A percentile compares a stretch with the other conserved stretches of the same genome.
Conservation (phyloP, 2,888 invertebrate species). For the Plusia festucae region DNA sequence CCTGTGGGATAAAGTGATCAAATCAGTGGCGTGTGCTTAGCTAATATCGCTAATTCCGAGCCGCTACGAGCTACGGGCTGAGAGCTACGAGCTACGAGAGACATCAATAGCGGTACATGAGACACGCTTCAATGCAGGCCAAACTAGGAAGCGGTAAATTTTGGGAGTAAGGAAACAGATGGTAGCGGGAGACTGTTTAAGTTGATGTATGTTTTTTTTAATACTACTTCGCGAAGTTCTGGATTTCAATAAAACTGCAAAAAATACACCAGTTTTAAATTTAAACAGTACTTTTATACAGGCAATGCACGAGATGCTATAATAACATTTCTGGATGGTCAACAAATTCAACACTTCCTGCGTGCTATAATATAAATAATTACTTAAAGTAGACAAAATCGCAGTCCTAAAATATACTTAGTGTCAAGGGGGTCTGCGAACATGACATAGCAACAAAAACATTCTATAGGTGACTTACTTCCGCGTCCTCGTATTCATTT, state of each 20-base stretch:
- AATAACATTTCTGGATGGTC: no score
- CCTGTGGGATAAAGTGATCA: constrained; percentile 11
- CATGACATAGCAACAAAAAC: not conserved
- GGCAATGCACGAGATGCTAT: no score
- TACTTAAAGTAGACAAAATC: no score
- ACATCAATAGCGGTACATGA: constrained; percentile 31
- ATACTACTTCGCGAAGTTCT: no score
- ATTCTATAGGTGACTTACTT: not conserved
- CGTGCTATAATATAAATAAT: no score
- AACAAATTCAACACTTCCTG: no score
- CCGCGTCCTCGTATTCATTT: not conserved
- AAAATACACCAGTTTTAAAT: no score
- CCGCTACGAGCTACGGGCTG: constrained; percentile 39
- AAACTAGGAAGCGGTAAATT: constrained; percentile 23
- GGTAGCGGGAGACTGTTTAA: not conserved
- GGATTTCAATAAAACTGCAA: no score
- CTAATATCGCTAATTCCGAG: constrained; percentile 36
- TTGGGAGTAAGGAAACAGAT: constrained; percentile 1
- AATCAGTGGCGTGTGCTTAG: constrained; percentile 7
- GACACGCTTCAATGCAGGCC: constrained; percentile 13
- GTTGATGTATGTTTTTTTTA: no score
- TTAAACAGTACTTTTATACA: no score
- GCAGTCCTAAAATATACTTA: no score
- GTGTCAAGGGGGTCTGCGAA: not conserved
- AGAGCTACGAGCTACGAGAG: constrained; percentile 38